Base-by-base conservation (phyloP, 2,797 vertebrate species). In the Phrynocephalus guinanensis region DNA sequence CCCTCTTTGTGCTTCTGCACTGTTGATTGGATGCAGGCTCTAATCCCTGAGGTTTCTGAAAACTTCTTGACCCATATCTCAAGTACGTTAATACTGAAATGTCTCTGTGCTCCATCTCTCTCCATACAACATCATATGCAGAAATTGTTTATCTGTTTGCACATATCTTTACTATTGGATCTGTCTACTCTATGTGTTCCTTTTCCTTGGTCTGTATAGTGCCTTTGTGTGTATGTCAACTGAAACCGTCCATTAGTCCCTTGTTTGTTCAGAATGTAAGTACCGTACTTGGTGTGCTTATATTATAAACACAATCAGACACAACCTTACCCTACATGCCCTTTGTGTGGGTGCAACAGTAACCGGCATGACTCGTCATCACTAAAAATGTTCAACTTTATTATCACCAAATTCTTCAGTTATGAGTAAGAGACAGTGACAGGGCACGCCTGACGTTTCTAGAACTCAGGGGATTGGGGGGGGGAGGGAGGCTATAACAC, bases 321-420 rank as follows among this genome's bases (percentile, higher is more conserved):
- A 66, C 5, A 75, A 66, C 13, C 56, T 28, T 79, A 26, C 63
- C 75, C 44, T 68, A 44, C 24, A 13, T 73, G 30, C 56, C 52
- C 18, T 79, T 16, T 79, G 52, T 22, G n/a, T 79, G 16, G 52
- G n/a, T 5, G 15, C 6, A 78, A 30, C 30, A 71, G 22, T 70
- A 60, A 15, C 50, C 60, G 8, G 18, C 9, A 72, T 33, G 60
- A 70, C 50, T 87, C 24, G 18, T 63, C 22, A 73, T 52, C 24
- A 33, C n/a, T n/a, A 38, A 72, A 88, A 79, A 50, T 33, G 56
- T 33, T 52, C 82, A 52, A 33, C n/a, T 56, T 73, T 52, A 56
- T 86, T 86, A 73, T 52, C 38, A 30, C 24, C 77, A 88, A 66
- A 88, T 88, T 73, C 44, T 80, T 84, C 68, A 84, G n/a, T 30